Evolutionary conservation across 2,888 invertebrate genomes (phyloP).

Genomic region (Drosophila vallismaia): DNA sequence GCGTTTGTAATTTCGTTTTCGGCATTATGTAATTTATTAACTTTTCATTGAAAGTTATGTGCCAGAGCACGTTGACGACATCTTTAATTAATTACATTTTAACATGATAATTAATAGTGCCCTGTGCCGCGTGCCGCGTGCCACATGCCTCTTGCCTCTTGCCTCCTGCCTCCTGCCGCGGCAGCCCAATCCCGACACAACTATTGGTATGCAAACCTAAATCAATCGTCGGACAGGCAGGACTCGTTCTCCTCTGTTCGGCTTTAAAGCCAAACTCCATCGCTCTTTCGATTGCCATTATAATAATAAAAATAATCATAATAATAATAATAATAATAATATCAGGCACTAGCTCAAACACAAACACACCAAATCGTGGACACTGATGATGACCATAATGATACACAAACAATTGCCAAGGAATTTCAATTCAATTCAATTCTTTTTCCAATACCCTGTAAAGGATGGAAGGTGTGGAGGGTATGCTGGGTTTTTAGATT

Average conservation of each 20-base stretch:
- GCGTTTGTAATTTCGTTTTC: slow-evolving; percentile 76
- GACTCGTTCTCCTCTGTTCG: background rate
- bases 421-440: slow-evolving; percentile 71
- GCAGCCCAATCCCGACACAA: background rate
- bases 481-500: background rate
- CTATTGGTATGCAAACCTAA: slow-evolving; percentile 6
- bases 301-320: too few relatives aligned
- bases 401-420: slow-evolving; percentile 74
- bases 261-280: slow-evolving; percentile 21
- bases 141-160: too few relatives aligned
- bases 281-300: slow-evolving; percentile 24
- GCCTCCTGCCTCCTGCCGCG: too few relatives aligned
- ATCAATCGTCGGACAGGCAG: slow-evolving; percentile 18
- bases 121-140: slow-evolving; percentile 44
- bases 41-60: slow-evolving; percentile 79
- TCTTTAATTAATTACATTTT: slow-evolving; percentile 78
- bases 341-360: slow-evolving; percentile 9
- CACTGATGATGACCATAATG: slow-evolving; percentile 72
- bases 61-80: slow-evolving; percentile 67
- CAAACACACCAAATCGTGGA: slow-evolving; percentile 35
- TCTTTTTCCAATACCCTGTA: slow-evolving; percentile 11
- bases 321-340: slow-evolving; percentile 21
- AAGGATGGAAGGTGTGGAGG: background rate
- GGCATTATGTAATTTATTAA: slow-evolving; percentile 77
- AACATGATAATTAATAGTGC: slow-evolving; percentile 76